phyloP scores from a whole-genome alignment of 2,113 vertebrate species.

The Eulemur rufifrons region DNA sequence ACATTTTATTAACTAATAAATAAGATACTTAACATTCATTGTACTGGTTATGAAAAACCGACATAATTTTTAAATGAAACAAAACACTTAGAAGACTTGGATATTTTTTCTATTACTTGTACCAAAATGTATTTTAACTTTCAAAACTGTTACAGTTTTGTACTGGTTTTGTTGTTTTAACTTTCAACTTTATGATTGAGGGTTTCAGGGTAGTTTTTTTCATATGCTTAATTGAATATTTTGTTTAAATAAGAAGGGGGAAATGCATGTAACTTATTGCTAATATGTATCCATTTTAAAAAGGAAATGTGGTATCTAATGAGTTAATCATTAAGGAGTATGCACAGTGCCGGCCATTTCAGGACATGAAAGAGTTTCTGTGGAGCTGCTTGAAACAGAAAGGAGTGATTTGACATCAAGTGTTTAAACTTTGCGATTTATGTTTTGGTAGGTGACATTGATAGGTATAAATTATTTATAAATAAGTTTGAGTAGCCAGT shows the following conservation, averaged over 20 bases:
- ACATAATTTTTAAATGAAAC: conserved; percentile 47
- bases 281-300: conserved; percentile 56
- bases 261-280: conserved; percentile 30
- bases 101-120: neutral
- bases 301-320: conserved; percentile 49
- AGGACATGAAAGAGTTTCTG: neutral
- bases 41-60: neutral
- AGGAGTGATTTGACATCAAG: conserved; percentile 70
- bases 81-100: neutral
- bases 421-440: conserved; percentile 44
- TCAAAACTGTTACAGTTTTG: conserved; percentile 35
- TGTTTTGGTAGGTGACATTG: conserved; percentile 34
- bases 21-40: conserved; percentile 16
- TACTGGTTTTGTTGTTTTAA: conserved; percentile 46
- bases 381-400: conserved; percentile 71
- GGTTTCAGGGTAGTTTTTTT: neutral
- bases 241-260: conserved; percentile 41
- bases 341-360: conserved; percentile 42
- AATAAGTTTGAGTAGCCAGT: conserved; percentile 27
- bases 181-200: conserved; percentile 31
- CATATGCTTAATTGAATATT: neutral
- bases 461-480: conserved; percentile 38
- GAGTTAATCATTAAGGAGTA: conserved; percentile 64
- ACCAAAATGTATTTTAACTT: conserved; percentile 33
- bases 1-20: conserved; percentile 42